These are phyloP conservation scores for Condylostylus longicornis DNA, from an alignment of 1,140 invertebrate genomes.

Conservation along the genomic window DNA sequence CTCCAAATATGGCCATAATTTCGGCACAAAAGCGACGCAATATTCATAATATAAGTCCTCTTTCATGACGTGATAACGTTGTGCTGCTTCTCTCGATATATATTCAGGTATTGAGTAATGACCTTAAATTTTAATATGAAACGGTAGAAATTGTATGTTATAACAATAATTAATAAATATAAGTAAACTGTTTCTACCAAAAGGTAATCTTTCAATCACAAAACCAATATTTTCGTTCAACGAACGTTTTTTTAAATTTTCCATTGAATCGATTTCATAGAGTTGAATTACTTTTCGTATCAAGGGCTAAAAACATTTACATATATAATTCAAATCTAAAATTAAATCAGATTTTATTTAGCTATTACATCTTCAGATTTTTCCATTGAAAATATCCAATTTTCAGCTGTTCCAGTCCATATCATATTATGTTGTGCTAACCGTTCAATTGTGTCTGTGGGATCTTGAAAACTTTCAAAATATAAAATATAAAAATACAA, in stretches of 20 bases:
- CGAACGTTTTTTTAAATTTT: constrained; percentile 11
- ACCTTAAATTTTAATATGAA: no score
- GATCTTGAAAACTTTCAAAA: constrained; percentile 15
- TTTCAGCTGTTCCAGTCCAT: constrained; percentile 18
- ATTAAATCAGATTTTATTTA: not conserved
- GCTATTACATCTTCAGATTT: constrained; percentile 11
- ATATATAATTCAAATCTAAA: not conserved
- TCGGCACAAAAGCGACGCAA: constrained; percentile 17
- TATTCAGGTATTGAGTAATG: constrained; percentile 20
- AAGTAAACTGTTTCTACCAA: constrained; percentile 9
- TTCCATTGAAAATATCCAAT: constrained; percentile 16
- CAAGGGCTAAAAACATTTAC: constrained; percentile 11
- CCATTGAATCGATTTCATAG: constrained; percentile 11
- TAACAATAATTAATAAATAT: not conserved
- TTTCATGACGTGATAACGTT: constrained; percentile 21
- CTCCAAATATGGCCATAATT: constrained; percentile 16
- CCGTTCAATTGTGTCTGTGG: constrained; percentile 21
- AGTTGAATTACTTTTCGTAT: constrained; percentile 12
- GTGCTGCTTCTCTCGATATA: constrained; percentile 16
- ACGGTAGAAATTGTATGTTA: no score
- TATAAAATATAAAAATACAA: no score
- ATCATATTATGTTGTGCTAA: constrained; percentile 17
- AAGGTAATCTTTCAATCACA: constrained; percentile 20
- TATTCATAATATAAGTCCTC: constrained; percentile 22
- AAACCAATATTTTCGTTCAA: constrained; percentile 23